Evolutionary conservation across 2,888 invertebrate genomes (phyloP), one percentile per base, ranked within the genome.

Genomic region (Eumacrocentrus americanus): DNA sequence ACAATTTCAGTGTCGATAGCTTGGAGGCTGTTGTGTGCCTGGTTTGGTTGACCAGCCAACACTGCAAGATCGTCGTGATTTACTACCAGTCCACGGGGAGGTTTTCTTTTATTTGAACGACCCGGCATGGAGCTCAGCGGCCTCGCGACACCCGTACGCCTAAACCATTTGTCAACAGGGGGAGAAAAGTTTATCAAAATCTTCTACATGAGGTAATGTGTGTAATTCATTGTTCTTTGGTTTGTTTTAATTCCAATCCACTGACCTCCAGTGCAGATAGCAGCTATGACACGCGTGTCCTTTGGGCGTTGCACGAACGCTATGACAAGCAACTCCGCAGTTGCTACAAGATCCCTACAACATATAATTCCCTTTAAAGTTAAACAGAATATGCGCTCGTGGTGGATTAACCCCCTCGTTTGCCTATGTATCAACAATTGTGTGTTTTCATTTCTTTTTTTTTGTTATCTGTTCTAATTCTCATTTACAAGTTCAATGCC

Each of bases 51-150:
- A 67, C 90, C 89, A 64, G 95, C 95, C 86, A 98, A 89, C 72
- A 92, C 89, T 71, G 94, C 91, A 82, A 98, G 88, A 86, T 97
- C 97, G 83, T 97, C 97, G 83, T 95, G 93, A 87, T 95, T 95
- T 84, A 98, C 92, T 86, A 94, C 94, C 91, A 98, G 95, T 83
- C 97, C 97, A 76, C 92, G 91, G 64, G 97, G 97, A 75, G 97
- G 92, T 81, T 93, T 92, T 79, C 95, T 90, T 76, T 86, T 84
- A 77, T 84, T 83, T 61, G 79, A 75, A 71, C 81, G 81, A 68
- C 84, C 84, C 56, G 84, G 82, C 72, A 84, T 83, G 71, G 81
- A 80, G 72, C 80, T 81, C 73, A 81, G 72, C 25, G 85, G 84
- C 64, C 85, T 82, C 67, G 83, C 81, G 63, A 82, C 82, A 61